phyloP scores from a whole-genome alignment of 2,888 invertebrate species.

The Diachrysia chrysitis region DNA sequence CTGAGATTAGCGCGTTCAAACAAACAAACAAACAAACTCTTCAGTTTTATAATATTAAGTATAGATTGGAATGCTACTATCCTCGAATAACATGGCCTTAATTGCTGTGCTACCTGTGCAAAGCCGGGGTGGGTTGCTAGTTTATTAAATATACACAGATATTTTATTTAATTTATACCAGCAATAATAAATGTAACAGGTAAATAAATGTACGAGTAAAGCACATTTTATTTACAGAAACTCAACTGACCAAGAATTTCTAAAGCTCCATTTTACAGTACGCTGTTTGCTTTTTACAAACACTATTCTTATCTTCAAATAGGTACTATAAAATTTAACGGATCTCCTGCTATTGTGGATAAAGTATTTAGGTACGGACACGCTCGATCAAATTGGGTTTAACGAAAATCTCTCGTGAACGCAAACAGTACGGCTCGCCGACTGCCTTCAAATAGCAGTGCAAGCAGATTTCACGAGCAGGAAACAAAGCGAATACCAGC shows the following conservation, averaged over 20 bases:
- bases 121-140: no score
- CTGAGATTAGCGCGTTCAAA: no score
- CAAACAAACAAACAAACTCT: no score
- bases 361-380: constrained; percentile 43
- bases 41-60: no score
- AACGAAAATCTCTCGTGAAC: constrained; percentile 51
- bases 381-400: constrained; percentile 51
- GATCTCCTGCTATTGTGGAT: constrained; percentile 33
- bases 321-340: constrained; percentile 35
- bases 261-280: background rate
- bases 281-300: constrained; percentile 14
- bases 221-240: background rate
- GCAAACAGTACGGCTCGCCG: constrained; percentile 49
- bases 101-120: no score
- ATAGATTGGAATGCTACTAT: no score
- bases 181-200: background rate
- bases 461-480: constrained; percentile 52
- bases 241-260: constrained; percentile 1
- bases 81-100: no score
- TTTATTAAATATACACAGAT: no score
- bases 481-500: constrained; percentile 46
- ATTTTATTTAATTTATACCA: no score
- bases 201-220: background rate
- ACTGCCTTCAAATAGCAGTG: constrained; percentile 44
- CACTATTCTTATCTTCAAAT: constrained; percentile 20